Conservation (phyloP, 2,888 invertebrate species). For the Aleiodes testaceus region DNA sequence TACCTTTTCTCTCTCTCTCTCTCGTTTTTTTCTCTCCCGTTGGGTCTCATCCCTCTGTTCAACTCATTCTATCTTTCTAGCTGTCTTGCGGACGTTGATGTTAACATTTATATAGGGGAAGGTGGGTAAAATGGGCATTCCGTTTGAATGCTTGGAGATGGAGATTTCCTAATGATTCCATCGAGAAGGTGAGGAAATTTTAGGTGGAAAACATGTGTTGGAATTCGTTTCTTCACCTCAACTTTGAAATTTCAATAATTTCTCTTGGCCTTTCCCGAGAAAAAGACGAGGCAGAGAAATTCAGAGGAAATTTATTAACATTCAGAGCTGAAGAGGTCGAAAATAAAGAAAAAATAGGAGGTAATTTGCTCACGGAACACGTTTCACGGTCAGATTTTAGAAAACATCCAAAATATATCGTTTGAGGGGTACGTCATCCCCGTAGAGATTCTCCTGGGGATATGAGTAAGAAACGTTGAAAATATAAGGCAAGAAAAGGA, state of each 20-base stretch:
- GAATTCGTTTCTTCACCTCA: too few relatives aligned
- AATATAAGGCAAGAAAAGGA: conserved; percentile 57
- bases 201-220: too few relatives aligned
- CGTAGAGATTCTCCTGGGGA: conserved; percentile 46
- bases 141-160: too few relatives aligned
- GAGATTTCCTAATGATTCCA: too few relatives aligned
- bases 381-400: conserved; percentile 55
- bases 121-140: too few relatives aligned
- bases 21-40: neutral
- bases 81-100: conserved; percentile 2
- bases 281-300: conserved; percentile 27
- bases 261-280: neutral
- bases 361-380: conserved; percentile 70
- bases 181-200: too few relatives aligned
- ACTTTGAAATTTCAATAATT: conserved; percentile 9
- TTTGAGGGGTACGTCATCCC: conserved; percentile 32
- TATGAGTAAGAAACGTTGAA: conserved; percentile 22
- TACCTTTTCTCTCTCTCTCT: conserved; percentile 16
- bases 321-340: conserved; percentile 55
- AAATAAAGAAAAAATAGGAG: conserved; percentile 62
- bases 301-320: conserved; percentile 16
- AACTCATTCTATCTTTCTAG: conserved; percentile 11
- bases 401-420: conserved; percentile 24
- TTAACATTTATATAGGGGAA: conserved; percentile 8
- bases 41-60: conserved; percentile 13